phyloP scores from a whole-genome alignment of 2,888 invertebrate species.

The Leptopilina syphax region DNA sequence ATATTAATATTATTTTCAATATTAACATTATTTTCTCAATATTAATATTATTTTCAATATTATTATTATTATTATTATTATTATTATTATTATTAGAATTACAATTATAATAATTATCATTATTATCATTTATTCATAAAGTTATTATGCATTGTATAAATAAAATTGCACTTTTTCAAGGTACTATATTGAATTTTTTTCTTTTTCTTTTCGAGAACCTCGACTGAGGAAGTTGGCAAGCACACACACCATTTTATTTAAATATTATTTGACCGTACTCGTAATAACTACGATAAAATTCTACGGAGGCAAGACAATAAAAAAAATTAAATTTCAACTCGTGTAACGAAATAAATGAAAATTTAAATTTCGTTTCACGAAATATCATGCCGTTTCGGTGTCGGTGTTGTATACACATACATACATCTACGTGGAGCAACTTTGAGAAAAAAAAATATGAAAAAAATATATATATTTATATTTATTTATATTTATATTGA shows the following conservation, averaged over 20 bases:
- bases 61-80: background rate
- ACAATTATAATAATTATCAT: background rate
- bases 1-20: too few relatives aligned
- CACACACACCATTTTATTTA: background rate
- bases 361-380: conserved; percentile 49
- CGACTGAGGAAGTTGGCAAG: conserved; percentile 29
- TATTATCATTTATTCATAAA: background rate
- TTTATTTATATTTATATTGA: background rate
- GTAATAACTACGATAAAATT: conserved; percentile 62
- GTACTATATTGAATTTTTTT: conserved; percentile 13
- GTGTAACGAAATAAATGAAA: conserved; percentile 47
- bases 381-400: conserved; percentile 51
- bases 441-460: conserved; percentile 42
- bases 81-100: too few relatives aligned
- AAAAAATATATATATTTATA: conserved; percentile 24
- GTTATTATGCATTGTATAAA: conserved; percentile 22
- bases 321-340: conserved; percentile 61
- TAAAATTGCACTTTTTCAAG: conserved; percentile 33
- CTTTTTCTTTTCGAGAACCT: background rate
- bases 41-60: too few relatives aligned
- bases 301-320: conserved; percentile 72
- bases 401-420: conserved; percentile 33
- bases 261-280: conserved; percentile 30
- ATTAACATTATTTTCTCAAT: too few relatives aligned
- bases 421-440: conserved; percentile 51